Evolutionary conservation across 2,888 invertebrate genomes (phyloP).

Genomic region (Acrocyrtus sp.): DNA sequence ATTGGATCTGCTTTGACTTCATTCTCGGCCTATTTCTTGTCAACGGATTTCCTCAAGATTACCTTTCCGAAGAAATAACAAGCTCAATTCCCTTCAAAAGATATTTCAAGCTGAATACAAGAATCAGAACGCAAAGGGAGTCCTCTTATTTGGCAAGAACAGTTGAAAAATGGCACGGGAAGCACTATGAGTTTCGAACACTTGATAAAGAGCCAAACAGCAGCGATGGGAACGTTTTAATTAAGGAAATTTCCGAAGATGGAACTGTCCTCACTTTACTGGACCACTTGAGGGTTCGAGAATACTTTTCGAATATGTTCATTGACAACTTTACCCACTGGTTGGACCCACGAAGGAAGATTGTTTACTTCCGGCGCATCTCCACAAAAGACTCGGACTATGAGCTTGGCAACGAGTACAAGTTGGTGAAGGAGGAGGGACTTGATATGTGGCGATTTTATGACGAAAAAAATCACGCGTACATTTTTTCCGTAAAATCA

Average conservation of each 20-base stretch:
- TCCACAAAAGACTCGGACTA: conserved; percentile 16
- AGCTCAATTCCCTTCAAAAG: not conserved
- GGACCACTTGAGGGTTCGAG: conserved; percentile 1
- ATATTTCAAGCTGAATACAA: conserved; percentile 19
- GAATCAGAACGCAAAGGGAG: conserved; percentile 23
- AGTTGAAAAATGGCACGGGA: conserved; percentile 8
- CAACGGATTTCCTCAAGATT: conserved; percentile 17
- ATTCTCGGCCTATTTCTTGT: conserved; percentile 37
- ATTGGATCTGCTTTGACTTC: conserved; percentile 23
- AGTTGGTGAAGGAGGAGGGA: not conserved
- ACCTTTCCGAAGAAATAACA: conserved; percentile 11
- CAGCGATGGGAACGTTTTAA: not conserved
- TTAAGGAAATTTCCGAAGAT: conserved; percentile 21
- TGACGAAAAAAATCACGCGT: not conserved
- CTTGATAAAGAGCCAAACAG: not conserved
- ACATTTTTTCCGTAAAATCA: conserved; percentile 5
- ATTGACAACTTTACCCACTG: conserved; percentile 42
- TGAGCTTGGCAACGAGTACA: conserved; percentile 1
- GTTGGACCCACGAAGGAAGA: conserved; percentile 6
- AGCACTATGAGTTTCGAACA: conserved; percentile 30
- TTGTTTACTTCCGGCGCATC: conserved; percentile 17
- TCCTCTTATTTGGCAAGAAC: conserved; percentile 2
- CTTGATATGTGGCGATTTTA: not conserved
- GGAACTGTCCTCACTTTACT: conserved; percentile 5
- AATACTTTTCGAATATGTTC: not conserved